Evolutionary conservation across 2,113 vertebrate species (phyloP).

Genomic region (Macroglossus sobrinus): DNA sequence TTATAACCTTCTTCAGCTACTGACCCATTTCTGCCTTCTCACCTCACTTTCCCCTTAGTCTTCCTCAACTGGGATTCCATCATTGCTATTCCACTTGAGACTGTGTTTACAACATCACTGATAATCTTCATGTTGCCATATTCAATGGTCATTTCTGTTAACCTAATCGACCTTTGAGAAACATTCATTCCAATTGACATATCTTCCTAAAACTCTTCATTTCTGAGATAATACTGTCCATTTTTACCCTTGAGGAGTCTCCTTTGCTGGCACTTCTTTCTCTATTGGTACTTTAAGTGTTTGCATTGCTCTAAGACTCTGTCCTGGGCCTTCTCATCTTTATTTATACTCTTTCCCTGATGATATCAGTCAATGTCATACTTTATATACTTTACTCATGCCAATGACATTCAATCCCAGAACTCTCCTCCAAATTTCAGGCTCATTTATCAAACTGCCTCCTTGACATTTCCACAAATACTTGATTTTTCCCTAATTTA

Average conservation of each 20-base stretch:
- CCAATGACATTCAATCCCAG: constrained; percentile 30
- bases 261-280: background rate
- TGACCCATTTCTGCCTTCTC: background rate
- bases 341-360: constrained; percentile 27
- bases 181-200: background rate
- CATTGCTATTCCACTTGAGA: background rate
- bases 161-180: background rate
- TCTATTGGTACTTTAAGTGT: background rate
- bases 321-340: background rate
- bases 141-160: background rate
- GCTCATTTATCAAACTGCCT: background rate
- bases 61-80: background rate
- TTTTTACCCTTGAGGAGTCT: background rate
- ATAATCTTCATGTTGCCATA: background rate
- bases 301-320: background rate
- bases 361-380: background rate
- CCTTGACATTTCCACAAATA: background rate
- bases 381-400: constrained; percentile 41
- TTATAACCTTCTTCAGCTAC: background rate
- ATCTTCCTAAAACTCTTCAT: background rate
- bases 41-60: background rate
- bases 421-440: constrained; percentile 32
- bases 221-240: constrained; percentile 1
- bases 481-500: background rate
- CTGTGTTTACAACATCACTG: background rate